phyloP scores from a whole-genome alignment of 2,797 vertebrate genomes.

The Arrhamphus sclerolepis region DNA sequence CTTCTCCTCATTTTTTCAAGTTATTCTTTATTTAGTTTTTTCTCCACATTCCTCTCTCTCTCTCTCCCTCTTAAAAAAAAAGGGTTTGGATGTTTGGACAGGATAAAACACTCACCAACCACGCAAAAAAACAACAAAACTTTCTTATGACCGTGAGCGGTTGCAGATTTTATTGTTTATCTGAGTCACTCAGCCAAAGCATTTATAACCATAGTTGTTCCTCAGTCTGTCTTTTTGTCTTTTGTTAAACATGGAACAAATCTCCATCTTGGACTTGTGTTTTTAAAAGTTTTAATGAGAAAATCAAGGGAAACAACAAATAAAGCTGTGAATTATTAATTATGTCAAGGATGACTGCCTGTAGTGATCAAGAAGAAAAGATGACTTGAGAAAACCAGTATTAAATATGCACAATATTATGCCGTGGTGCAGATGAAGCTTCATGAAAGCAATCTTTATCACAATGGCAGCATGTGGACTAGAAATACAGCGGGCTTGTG shows the following conservation, averaged over 20 bases:
- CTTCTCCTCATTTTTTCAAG: conserved; percentile 12
- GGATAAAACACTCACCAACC: too few relatives aligned
- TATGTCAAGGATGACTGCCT: neutral
- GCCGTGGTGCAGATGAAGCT: conserved; percentile 14
- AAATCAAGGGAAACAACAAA: conserved; percentile 31
- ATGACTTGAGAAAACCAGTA: conserved; percentile 22
- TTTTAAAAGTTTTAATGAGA: conserved; percentile 55
- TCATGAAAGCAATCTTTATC: conserved; percentile 50
- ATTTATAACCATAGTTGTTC: conserved; percentile 30
- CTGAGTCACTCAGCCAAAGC: conserved; percentile 17
- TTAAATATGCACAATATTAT: conserved; percentile 36
- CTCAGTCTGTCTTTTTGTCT: neutral
- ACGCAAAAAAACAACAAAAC: neutral
- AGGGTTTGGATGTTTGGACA: too few relatives aligned
- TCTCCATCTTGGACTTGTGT: conserved; percentile 13
- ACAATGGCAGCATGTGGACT: conserved; percentile 35
- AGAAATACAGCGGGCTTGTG: conserved; percentile 36
- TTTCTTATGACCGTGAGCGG: neutral
- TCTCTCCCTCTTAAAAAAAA: conserved; percentile 15
- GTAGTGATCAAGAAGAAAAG: conserved; percentile 18
- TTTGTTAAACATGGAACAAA: conserved; percentile 30
- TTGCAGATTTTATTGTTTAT: neutral
- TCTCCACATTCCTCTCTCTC: too few relatives aligned
- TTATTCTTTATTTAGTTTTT: neutral
- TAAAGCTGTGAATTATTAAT: conserved; percentile 46